Percentiles rank a stretch among this genome's conserved stretches.
phyloP scores from a whole-genome alignment of 2,888 invertebrate genomes.

The Chrysomela aeneicollis region DNA sequence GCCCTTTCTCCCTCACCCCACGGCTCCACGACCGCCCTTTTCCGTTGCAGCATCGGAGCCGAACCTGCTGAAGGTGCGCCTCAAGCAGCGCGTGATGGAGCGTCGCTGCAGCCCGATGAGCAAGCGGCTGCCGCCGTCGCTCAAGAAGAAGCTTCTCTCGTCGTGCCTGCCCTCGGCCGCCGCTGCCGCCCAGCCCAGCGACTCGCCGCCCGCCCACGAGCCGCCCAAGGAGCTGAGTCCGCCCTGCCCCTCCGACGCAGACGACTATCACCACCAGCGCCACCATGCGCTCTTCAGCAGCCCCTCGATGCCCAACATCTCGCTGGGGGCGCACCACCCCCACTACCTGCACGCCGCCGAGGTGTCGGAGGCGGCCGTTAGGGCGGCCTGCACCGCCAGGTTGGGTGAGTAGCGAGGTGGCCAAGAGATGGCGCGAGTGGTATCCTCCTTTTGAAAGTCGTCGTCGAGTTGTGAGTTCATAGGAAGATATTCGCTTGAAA shows the following conservation, averaged over 20 bases:
- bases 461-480: too few species aligned
- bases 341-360: slow-evolving; percentile 39
- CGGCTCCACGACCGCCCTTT: too few species aligned
- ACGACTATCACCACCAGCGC: slow-evolving; percentile 73
- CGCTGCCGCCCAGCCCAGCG: slow-evolving; percentile 62
- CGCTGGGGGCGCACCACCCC: slow-evolving; percentile 69
- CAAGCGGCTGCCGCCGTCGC: slow-evolving; percentile 79
- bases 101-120: slow-evolving; percentile 92
- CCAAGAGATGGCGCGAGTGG: too few species aligned
- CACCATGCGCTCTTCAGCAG: slow-evolving; percentile 83
- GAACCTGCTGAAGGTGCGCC: slow-evolving; percentile 91
- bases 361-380: slow-evolving; percentile 82
- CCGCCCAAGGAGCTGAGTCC: slow-evolving; percentile 66
- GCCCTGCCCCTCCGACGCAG: slow-evolving; percentile 67
- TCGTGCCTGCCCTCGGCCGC: slow-evolving; percentile 62
- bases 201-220: slow-evolving; percentile 66
- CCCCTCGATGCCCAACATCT: slow-evolving; percentile 97
- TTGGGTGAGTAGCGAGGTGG: slow-evolving; percentile 59
- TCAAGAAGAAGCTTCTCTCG: slow-evolving; percentile 74
- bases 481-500: too few species aligned
- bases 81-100: slow-evolving; percentile 95
- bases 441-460: too few species aligned
- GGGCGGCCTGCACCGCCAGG: slow-evolving; percentile 75
- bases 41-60: slow-evolving; percentile 88
- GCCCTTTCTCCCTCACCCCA: too few species aligned